Base-by-base conservation (phyloP, 2,113 vertebrate species). In the Haplotaxodon microlepis region DNA sequence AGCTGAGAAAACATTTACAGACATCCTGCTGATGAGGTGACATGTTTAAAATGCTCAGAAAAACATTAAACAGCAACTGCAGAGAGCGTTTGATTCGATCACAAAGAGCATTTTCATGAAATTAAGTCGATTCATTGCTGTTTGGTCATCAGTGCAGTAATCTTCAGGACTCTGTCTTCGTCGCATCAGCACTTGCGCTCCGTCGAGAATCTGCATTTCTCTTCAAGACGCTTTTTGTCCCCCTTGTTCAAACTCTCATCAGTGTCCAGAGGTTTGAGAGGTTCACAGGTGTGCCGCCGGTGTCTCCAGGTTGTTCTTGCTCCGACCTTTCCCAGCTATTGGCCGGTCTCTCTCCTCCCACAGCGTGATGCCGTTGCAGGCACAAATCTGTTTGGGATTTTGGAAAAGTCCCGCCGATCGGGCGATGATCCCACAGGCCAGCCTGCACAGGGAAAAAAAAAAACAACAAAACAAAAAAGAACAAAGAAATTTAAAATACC, bases 341-440 rank as follows among this genome's bases (percentile, higher is more conserved):
- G 97, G 96, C 7, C 93, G 91, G 82, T 97, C 97, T 47, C 97
- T 91, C 93, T 99, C 98, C 84, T 99, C 98, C 98, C 98, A 98
- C 11, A 98, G 95, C 2, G 98, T 98, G 63, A 98, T 92, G 3
- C 98, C 98, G 1, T 99, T 97, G 2, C 98, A 99, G 19, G 97
- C 93, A 14, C 98, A 99, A 38, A 98, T 96, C 87, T 95, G 95
- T 81, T 99, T 99, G 82, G 97, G 94, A 88, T 99, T 99, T 93
- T 98, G 97, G 95, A 99, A 98, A 5, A 99, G 97, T 40, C 98
- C 97, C 0, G 98, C 96, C 0, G 98, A 97, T 2, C 98, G 96
- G 17, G 98, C 98, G 2, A 99, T 98, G 94, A 98, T 98, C 9
- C 98, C 98, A 50, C 97, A 98, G 21, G 97, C 98, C 92, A 98